These are phyloP conservation scores for Xenopus petersii DNA, from an alignment of 2,797 vertebrate genomes.

Conservation along the genomic window DNA sequence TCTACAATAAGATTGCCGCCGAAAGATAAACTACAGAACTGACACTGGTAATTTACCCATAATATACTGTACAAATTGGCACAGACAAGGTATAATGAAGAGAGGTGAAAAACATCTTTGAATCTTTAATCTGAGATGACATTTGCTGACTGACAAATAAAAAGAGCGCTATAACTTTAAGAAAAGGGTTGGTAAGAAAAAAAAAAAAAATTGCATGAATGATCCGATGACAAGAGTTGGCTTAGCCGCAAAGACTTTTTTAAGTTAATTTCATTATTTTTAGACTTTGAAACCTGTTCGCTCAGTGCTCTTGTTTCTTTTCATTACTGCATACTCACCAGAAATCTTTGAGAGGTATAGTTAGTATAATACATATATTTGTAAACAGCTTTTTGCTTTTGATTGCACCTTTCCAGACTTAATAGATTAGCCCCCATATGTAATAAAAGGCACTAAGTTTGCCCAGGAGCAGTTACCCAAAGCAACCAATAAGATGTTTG, in stretches of 20 bases:
- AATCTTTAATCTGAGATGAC: conserved; percentile 31
- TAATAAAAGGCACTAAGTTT: too few relatives aligned
- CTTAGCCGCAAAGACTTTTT: neutral
- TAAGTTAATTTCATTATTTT: neutral
- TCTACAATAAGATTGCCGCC: conserved; percentile 43
- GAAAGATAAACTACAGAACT: conserved; percentile 43
- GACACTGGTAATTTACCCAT: conserved; percentile 43
- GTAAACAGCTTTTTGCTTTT: too few relatives aligned
- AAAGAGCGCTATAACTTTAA: conserved; percentile 28
- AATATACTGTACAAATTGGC: conserved; percentile 43
- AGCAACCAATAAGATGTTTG: too few relatives aligned
- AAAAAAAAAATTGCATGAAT: conserved; percentile 22
- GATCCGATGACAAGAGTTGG: conserved; percentile 10
- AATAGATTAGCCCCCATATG: too few relatives aligned
- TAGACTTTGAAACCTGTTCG: too few relatives aligned
- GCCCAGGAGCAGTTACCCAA: too few relatives aligned
- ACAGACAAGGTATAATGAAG: conserved; percentile 13
- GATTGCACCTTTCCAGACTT: too few relatives aligned
- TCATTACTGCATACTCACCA: too few relatives aligned
- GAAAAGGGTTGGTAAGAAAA: conserved; percentile 14
- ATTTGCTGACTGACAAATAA: conserved; percentile 30
- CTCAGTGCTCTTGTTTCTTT: too few relatives aligned
- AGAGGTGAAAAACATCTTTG: conserved; percentile 31
- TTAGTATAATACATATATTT: too few relatives aligned
- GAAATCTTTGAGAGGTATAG: too few relatives aligned